Conservation (phyloP, 1,140 invertebrate species). For the Penaeus vannamei region DNA sequence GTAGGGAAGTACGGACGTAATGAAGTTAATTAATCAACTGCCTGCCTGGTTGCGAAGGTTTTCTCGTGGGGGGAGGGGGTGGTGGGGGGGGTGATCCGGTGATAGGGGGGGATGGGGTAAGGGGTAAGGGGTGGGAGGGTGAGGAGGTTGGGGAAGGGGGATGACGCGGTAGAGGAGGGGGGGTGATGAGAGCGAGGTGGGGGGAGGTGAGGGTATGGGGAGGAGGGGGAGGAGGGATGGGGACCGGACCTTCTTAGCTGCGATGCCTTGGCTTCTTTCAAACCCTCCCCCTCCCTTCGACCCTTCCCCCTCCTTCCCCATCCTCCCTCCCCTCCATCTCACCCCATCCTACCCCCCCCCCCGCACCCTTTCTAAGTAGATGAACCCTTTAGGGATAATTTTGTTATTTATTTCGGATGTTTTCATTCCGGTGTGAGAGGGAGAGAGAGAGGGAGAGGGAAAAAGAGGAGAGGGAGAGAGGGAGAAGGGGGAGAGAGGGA, state of each 20-base stretch:
- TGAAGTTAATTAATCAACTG: slow-evolving; percentile 65
- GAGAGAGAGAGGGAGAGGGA: background rate
- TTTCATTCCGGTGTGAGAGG: background rate
- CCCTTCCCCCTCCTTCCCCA: background rate
- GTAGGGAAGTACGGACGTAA: slow-evolving; percentile 60
- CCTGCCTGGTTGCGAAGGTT: background rate
- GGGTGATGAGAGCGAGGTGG: slow-evolving; percentile 44
- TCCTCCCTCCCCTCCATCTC: background rate
- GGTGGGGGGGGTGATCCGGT: no score
- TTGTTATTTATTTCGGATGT: background rate
- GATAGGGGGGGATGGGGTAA: no score
- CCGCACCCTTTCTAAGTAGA: no score
- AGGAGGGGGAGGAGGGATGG: background rate
- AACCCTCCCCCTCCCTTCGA: background rate
- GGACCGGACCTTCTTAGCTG: background rate
- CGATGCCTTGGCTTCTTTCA: background rate
- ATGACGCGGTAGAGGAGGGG: no score
- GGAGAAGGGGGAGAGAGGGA: background rate
- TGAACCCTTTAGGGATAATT: no score
- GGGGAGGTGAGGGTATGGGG: background rate
- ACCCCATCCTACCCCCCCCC: no score
- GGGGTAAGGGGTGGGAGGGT: no score
- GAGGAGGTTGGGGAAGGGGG: no score
- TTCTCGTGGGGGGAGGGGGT: no score
- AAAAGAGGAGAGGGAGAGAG: background rate